These are phyloP conservation scores for Mythimna lalbum DNA, from an alignment of 2,888 invertebrate species.

Conservation along the genomic window DNA sequence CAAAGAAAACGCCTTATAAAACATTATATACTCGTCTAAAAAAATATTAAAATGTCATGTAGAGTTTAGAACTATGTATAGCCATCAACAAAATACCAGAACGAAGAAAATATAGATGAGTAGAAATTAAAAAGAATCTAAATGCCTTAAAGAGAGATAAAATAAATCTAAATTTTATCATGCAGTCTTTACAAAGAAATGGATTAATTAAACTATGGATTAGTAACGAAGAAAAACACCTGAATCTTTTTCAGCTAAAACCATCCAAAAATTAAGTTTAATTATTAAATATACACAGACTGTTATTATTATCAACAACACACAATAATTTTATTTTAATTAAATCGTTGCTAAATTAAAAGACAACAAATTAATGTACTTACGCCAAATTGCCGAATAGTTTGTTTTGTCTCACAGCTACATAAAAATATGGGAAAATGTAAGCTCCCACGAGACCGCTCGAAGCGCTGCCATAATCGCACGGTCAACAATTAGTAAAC, in stretches of 20 bases:
- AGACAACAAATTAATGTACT: constrained; percentile 48
- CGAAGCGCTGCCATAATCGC: constrained; percentile 60
- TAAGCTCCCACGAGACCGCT: constrained; percentile 63
- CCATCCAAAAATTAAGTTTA: background rate
- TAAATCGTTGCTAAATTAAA: constrained; percentile 39
- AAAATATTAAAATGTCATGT: background rate
- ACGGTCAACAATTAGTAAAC: constrained; percentile 65
- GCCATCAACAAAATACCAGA: background rate
- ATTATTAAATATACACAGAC: constrained; percentile 11
- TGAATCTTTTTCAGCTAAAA: background rate
- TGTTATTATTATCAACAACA: constrained; percentile 10
- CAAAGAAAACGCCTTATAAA: background rate
- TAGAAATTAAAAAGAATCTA: background rate
- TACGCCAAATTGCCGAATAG: constrained; percentile 55
- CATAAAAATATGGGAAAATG: constrained; percentile 65
- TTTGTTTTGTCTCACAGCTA: constrained; percentile 61
- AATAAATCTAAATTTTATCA: background rate
- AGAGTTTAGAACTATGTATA: background rate
- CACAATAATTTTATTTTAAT: constrained; percentile 11
- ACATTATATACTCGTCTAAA: background rate
- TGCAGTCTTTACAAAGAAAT: background rate
- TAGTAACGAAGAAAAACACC: background rate
- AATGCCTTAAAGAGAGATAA: background rate
- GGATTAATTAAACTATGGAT: background rate
- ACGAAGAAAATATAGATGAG: background rate